phyloP scores from a whole-genome alignment of 2,113 vertebrate species.

The Platanista minor region DNA sequence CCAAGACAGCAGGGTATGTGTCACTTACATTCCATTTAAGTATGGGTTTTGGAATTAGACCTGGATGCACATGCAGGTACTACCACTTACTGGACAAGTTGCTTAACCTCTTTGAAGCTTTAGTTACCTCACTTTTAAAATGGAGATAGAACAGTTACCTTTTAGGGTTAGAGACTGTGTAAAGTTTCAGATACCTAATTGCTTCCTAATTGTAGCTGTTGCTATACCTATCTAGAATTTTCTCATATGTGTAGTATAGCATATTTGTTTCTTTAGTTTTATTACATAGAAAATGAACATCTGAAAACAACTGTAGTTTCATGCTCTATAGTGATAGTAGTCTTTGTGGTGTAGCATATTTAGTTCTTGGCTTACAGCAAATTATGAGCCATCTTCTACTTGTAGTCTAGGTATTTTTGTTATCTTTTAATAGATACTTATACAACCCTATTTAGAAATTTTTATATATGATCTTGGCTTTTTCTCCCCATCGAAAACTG shows the following conservation, averaged over 20 bases:
- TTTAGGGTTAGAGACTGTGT: neutral
- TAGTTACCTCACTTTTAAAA: neutral
- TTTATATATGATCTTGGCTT: neutral
- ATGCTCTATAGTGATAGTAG: neutral
- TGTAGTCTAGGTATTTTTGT: neutral
- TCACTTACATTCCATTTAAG: neutral
- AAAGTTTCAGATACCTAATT: neutral
- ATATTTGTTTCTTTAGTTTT: neutral
- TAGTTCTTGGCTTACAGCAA: neutral
- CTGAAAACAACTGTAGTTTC: neutral
- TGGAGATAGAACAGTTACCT: neutral
- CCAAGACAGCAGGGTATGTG: slow-evolving; percentile 92
- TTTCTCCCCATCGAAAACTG: neutral
- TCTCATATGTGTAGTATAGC: neutral
- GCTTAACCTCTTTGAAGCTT: neutral
- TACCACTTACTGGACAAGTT: neutral
- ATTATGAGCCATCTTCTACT: neutral
- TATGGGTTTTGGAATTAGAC: neutral
- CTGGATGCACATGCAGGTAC: neutral
- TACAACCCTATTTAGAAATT: neutral
- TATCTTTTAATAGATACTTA: neutral
- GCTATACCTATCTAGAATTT: neutral
- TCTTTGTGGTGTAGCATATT: neutral
- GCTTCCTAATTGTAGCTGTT: neutral
- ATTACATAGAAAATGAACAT: neutral